Base-by-base conservation (phyloP, 2,888 invertebrate species). In the Coleophora deauratella region DNA sequence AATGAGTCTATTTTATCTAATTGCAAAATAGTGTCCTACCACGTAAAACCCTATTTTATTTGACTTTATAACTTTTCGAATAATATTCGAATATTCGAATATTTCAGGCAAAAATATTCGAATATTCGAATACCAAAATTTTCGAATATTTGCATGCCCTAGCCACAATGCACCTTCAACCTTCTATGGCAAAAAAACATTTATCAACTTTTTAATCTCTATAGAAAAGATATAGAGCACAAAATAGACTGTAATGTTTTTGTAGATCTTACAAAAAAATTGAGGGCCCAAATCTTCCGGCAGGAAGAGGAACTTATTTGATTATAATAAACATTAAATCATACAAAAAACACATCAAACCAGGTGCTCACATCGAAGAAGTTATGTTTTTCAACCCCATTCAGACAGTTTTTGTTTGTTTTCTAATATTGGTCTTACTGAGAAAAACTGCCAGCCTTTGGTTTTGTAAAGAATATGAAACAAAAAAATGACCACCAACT, bases 261-360 rank as follows among this genome's bases (percentile, higher is more conserved):
- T 38, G 45, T 31, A 45, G 52, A 56, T 59, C 54, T 46, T 9
- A 14, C 21, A 41, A 45, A 59, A 78, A 81, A 74, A 61, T 58
- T 37, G 43, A 59, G 72, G 79, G 78, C 79, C 81, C 65, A 59
- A 68, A 65, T 72, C 76, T 82, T 81, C 82, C 81, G 72, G 70
- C 73, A 73, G 85, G 85, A 84, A 82, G 71, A 76, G 73, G 77
- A 80, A 80, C 81, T 72, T 79, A 81, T 81, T 80, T 81, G 82
- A 80, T 84, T 81, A 81, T 78, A 71, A 77, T 72, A 80, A 78
- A 81, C 76, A 77, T 78, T 67, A 64, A 65, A 66, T 63, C 57
- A 47, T 56, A 62, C 58, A 67, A 76, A 78, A 80, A 68, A 57
- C 32, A 46, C 55, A 61, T 54, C 51, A 59, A 68, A 75, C 84